Evolutionary conservation across 2,797 vertebrate genomes (phyloP).

Genomic region (Microctenopoma stevenorrisi): DNA sequence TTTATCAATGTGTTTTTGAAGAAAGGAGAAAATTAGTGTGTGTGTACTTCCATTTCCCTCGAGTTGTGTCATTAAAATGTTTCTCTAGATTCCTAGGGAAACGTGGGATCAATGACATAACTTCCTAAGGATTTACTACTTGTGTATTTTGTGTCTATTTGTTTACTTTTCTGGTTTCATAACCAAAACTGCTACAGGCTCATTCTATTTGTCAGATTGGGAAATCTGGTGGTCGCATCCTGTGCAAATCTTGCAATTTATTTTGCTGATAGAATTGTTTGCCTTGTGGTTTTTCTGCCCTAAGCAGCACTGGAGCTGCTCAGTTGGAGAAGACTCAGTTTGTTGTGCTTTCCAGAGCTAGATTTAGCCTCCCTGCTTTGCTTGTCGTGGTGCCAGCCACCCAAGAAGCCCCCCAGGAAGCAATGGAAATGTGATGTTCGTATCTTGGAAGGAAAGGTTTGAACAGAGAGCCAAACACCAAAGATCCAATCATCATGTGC

Average conservation of each 20-base stretch:
- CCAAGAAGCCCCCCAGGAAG: constrained; percentile 62
- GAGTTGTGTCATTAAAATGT: neutral
- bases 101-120: constrained; percentile 14
- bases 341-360: constrained; percentile 75
- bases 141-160: constrained; percentile 26
- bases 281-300: constrained; percentile 50
- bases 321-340: constrained; percentile 73
- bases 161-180: constrained; percentile 38
- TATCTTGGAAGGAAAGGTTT: constrained; percentile 44
- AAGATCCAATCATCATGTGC: constrained; percentile 25
- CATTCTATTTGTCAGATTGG: constrained; percentile 16
- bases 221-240: constrained; percentile 30
- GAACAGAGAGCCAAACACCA: constrained; percentile 19
- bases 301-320: constrained; percentile 46
- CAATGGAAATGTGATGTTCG: constrained; percentile 68
- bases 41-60: neutral
- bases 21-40: neutral
- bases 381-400: constrained; percentile 74
- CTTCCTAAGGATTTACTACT: constrained; percentile 16
- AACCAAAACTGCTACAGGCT: neutral
- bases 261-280: constrained; percentile 59
- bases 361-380: constrained; percentile 80
- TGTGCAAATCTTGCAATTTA: constrained; percentile 40
- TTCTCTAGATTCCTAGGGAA: constrained; percentile 20
- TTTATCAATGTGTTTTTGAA: constrained; percentile 19